Base-by-base conservation (phyloP, 1,140 invertebrate species). In the Cydia pomonella region DNA sequence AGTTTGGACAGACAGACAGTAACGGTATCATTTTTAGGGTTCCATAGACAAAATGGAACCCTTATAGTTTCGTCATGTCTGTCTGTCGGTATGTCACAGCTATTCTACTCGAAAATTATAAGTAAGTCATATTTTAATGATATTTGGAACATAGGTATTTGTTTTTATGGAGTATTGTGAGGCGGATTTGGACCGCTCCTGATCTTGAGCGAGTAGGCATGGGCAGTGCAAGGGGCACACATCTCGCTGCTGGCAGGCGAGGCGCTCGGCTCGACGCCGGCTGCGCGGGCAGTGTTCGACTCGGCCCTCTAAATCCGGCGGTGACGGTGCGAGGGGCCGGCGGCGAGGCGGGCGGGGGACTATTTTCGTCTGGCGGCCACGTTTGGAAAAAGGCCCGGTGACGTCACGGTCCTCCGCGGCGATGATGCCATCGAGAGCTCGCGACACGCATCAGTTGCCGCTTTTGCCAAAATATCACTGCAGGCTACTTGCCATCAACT, bases 351-450 rank as follows among this genome's bases (percentile, higher is more conserved):
- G 25, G 64, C 66, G 74, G 74, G 88, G 89, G 85, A 86, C 90
- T 93, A 93, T 93, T 93, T 93, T 91, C 87, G 91, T 93, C 91
- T 93, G 90, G 86, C 91, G 86, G 91, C 90, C 90, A 92, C 91
- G 91, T 93, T 93, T 92, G 91, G 90, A 92, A 92, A 76, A 92
- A 92, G 89, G 91, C 85, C 84, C 79, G 89, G 83, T 92, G 91
- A 92, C 91, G 91, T 93, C 91, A 93, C 88, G 84, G 82, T 89
- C 86, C 86, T 88, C 88, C 85, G 83, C 87, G 84, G 89, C 90
- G 91, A 91, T 93, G 91, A 88, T 90, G 90, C 88, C 91, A 93
- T 92, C 90, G 86, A 75, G 81, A 83, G 83, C 76, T 82, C 87
- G 88, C 89, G 87, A 90, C 89, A 89, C 89, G 89, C 85, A 89